phyloP scores from a whole-genome alignment of 2,888 invertebrate species.

The Caenorhabditis sp. region DNA sequence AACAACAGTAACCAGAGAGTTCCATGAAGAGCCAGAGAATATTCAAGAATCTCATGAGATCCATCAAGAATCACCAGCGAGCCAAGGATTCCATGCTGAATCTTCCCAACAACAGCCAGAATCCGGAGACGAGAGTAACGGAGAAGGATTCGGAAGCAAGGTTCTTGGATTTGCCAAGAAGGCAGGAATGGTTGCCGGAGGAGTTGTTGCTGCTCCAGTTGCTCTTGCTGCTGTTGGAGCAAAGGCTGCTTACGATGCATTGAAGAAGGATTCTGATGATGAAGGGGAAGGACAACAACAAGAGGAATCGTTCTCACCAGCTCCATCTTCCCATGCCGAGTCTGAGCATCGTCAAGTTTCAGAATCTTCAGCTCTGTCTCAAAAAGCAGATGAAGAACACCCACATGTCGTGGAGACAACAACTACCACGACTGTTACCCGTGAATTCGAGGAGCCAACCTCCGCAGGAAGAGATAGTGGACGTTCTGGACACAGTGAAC shows the following conservation, averaged over 20 bases:
- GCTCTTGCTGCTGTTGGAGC: constrained; percentile 75
- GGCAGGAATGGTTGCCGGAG: constrained; percentile 75
- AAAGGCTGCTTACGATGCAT: constrained; percentile 71
- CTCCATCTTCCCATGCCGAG: constrained; percentile 31
- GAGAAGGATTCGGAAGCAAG: constrained; percentile 63
- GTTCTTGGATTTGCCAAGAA: constrained; percentile 70
- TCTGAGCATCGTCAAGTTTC: not conserved
- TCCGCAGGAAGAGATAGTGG: constrained; percentile 28
- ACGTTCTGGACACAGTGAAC: constrained; percentile 12
- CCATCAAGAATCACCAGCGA: not conserved
- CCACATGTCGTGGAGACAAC: constrained; percentile 41
- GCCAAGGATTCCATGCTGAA: constrained; percentile 4
- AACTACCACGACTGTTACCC: constrained; percentile 2
- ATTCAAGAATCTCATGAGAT: not conserved
- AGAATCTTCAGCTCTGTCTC: constrained; percentile 24
- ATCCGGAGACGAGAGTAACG: constrained; percentile 44
- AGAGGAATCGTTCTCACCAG: constrained; percentile 25
- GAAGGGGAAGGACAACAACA: constrained; percentile 1
- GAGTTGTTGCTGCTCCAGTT: constrained; percentile 73
- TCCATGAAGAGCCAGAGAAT: not conserved
- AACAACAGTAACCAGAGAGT: constrained; percentile 27
- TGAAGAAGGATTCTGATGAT: constrained; percentile 55
- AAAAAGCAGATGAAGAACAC: constrained; percentile 29
- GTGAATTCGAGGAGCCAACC: not conserved
- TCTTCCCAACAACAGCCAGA: constrained; percentile 15